phyloP scores from a whole-genome alignment of 2,888 invertebrate genomes.

The Sinohyriopsis cumingii region DNA sequence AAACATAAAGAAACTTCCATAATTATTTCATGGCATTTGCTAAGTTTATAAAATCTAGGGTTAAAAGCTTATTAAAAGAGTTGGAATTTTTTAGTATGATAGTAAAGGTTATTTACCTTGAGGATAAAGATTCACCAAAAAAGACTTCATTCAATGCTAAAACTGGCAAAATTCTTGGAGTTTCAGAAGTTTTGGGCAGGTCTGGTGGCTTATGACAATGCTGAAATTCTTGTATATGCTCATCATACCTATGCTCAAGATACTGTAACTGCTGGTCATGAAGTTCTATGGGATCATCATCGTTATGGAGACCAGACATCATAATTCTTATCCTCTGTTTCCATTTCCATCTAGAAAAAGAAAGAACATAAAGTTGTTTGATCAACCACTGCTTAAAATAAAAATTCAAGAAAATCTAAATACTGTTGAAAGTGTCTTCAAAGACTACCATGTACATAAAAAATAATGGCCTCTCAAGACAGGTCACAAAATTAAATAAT shows the following conservation, averaged over 20 bases:
- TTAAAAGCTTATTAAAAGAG: background rate
- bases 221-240: slow-evolving; percentile 67
- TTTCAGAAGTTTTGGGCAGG: slow-evolving; percentile 17
- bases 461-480: no score
- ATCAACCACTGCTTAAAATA: no score
- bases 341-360: slow-evolving; percentile 81
- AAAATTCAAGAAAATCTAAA: no score
- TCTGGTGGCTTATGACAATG: slow-evolving; percentile 29
- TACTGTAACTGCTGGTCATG: slow-evolving; percentile 79
- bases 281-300: slow-evolving; percentile 81
- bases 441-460: no score
- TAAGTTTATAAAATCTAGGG: background rate
- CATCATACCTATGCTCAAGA: slow-evolving; percentile 74
- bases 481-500: no score
- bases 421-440: no score
- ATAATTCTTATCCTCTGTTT: slow-evolving; percentile 92
- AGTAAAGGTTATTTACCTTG: slow-evolving; percentile 73
- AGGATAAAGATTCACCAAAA: slow-evolving; percentile 95
- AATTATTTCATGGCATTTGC: no score
- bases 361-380: background rate
- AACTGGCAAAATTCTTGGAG: slow-evolving; percentile 81
- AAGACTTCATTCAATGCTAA: slow-evolving; percentile 99
- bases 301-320: slow-evolving; percentile 80
- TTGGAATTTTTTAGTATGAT: background rate
- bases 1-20: no score